phyloP scores from a whole-genome alignment of 2,888 invertebrate species.

The Labia minor region DNA sequence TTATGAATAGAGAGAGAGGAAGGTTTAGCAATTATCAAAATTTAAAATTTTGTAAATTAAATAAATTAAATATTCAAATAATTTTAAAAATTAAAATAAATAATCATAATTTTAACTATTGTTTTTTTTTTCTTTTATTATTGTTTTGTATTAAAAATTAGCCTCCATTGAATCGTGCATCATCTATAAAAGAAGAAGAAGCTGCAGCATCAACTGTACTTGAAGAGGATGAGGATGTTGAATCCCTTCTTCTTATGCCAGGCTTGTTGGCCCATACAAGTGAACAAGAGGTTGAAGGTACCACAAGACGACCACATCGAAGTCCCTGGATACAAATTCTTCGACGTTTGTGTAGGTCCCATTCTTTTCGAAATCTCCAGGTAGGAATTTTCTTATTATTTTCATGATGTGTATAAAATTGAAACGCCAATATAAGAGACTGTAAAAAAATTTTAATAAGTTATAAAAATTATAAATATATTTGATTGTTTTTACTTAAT shows the following conservation, averaged over 20 bases:
- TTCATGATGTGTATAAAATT: too few species aligned
- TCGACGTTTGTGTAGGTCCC: constrained; percentile 54
- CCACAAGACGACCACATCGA: neutral
- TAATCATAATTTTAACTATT: too few species aligned
- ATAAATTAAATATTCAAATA: too few species aligned
- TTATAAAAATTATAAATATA: too few species aligned
- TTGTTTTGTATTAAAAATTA: neutral
- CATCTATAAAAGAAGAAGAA: neutral
- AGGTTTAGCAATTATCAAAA: too few species aligned
- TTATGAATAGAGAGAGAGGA: too few species aligned
- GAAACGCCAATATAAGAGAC: too few species aligned
- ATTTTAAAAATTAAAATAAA: too few species aligned
- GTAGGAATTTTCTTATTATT: constrained; percentile 41
- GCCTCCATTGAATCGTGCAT: neutral
- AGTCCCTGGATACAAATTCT: constrained; percentile 40
- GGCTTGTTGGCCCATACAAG: neutral
- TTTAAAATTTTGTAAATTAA: too few species aligned
- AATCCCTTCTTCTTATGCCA: constrained; percentile 25
- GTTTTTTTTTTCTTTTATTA: too few species aligned
- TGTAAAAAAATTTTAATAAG: too few species aligned
- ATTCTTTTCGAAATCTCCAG: constrained; percentile 69
- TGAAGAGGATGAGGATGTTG: constrained; percentile 22
- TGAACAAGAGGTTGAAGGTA: neutral
- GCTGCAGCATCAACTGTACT: neutral
- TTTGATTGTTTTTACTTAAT: too few species aligned